phyloP scores from a whole-genome alignment of 2,797 vertebrate genomes.

The Tangara arthus region DNA sequence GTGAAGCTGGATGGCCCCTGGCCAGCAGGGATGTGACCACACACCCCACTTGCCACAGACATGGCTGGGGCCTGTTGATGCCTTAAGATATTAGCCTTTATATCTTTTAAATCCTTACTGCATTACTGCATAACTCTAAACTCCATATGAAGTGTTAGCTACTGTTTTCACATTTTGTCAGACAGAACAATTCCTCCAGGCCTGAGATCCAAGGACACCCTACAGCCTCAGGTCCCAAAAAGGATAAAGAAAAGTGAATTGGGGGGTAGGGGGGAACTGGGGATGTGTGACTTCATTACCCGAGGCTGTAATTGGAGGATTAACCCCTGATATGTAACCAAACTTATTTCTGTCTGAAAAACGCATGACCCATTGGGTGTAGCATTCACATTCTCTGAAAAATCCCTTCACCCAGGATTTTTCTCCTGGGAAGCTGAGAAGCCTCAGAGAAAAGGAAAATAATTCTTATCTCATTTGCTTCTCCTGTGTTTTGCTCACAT shows the following conservation, averaged over 20 bases:
- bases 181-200: no score
- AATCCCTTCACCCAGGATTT: no score
- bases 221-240: neutral
- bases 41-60: rapidly evolving
- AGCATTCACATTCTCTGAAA: no score
- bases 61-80: rapidly evolving
- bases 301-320: neutral
- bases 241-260: neutral
- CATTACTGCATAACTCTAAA: neutral
- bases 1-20: rapidly evolving
- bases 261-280: rapidly evolving
- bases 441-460: no score
- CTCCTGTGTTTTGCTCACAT: no score
- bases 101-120: neutral
- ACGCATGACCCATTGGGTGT: rapidly evolving
- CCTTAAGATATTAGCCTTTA: neutral
- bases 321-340: neutral
- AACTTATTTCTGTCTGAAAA: neutral
- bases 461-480: no score
- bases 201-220: neutral
- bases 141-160: neutral
- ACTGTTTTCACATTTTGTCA: neutral
- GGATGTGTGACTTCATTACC: neutral
- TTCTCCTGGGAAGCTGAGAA: no score
- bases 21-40: rapidly evolving